Percentiles rank a stretch among this genome's conserved stretches.
Evolutionary conservation across 2,113 vertebrate species (phyloP).

Genomic region (Mixornis gularis): DNA sequence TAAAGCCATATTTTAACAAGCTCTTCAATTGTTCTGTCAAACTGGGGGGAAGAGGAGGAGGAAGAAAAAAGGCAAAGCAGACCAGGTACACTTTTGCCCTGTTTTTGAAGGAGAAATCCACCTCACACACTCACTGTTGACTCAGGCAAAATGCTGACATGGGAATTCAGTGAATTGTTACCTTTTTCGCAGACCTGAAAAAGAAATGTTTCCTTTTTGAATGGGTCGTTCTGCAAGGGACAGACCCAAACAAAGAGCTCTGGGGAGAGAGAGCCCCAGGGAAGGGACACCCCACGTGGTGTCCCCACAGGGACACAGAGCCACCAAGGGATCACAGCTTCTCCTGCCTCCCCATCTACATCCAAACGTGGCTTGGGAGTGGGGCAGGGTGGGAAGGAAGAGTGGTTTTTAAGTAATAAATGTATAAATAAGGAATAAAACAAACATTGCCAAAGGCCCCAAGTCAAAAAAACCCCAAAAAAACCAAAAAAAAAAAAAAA

Average conservation of each 20-base stretch:
- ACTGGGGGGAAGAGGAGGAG: fast-evolving
- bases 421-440: slow-evolving; percentile 3
- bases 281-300: fast-evolving
- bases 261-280: background rate
- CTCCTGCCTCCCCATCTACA: background rate
- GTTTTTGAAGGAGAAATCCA: background rate
- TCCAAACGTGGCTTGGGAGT: background rate
- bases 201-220: background rate
- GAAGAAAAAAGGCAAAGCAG: background rate
- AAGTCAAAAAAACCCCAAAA: slow-evolving; percentile 4
- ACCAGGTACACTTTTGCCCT: background rate
- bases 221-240: background rate
- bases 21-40: background rate
- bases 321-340: background rate
- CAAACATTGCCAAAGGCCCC: slow-evolving; percentile 27
- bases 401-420: background rate
- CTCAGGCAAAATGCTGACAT: background rate
- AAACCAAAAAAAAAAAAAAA: too few relatives aligned
- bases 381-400: background rate
- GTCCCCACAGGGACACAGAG: fast-evolving
- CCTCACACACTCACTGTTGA: fast-evolving
- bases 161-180: background rate
- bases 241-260: background rate
- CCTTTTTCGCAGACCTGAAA: background rate
- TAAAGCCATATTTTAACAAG: background rate